phyloP scores from a whole-genome alignment of 2,888 invertebrate species.

The Drosophila siamana region DNA sequence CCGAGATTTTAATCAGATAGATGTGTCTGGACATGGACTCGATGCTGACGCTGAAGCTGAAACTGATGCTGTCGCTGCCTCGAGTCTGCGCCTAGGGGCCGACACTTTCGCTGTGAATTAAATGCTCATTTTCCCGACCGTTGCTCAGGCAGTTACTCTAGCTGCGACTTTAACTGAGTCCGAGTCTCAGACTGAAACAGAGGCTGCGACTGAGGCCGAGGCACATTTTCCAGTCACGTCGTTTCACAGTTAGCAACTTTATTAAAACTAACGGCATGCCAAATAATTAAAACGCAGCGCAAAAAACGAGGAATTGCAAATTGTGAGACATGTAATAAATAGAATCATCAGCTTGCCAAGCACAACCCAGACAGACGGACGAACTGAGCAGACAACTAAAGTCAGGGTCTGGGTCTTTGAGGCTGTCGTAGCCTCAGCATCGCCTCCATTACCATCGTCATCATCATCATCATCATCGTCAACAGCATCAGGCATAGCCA shows the following conservation, averaged over 20 bases:
- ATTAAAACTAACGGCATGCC: constrained; percentile 77
- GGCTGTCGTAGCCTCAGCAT: constrained; percentile 34
- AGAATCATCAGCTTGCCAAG: constrained; percentile 66
- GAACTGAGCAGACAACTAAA: constrained; percentile 37
- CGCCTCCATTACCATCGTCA: constrained; percentile 33
- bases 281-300: constrained; percentile 73
- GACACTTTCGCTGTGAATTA: constrained; percentile 75
- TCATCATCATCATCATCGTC: constrained; percentile 31
- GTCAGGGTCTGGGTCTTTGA: constrained; percentile 52
- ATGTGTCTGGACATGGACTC: constrained; percentile 35
- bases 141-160: neutral
- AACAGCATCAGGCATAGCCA: constrained; percentile 20
- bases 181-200: neutral
- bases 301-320: constrained; percentile 63
- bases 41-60: neutral
- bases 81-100: constrained; percentile 29
- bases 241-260: constrained; percentile 80
- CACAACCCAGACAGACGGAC: constrained; percentile 17
- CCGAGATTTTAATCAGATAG: constrained; percentile 73
- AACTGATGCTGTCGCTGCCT: neutral
- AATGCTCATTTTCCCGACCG: constrained; percentile 64
- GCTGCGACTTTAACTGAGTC: neutral
- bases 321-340: constrained; percentile 74
- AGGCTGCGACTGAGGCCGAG: constrained; percentile 3
- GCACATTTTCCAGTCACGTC: constrained; percentile 70